These are phyloP conservation scores for Pteronotus mesoamericanus DNA, from an alignment of 2,797 vertebrate species.

Conservation along the genomic window DNA sequence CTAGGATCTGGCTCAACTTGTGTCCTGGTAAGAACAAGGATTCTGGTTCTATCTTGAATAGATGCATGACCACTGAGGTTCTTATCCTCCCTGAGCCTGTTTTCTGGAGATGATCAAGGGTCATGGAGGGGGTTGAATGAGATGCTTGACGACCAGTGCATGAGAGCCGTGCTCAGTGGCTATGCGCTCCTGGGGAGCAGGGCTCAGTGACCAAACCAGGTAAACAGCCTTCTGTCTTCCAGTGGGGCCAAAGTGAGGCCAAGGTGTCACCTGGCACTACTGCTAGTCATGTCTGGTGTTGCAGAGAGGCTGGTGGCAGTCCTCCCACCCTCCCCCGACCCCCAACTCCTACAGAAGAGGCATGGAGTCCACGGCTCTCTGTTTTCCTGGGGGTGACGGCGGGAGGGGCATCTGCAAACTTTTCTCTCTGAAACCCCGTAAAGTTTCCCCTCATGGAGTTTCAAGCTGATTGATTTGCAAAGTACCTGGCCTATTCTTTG, in stretches of 20 bases:
- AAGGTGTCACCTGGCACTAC: background rate
- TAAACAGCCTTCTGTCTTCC: background rate
- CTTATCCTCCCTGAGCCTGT: background rate
- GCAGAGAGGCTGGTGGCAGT: background rate
- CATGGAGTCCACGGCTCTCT: rapidly evolving
- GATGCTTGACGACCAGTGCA: background rate
- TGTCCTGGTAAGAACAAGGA: background rate
- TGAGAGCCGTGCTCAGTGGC: background rate
- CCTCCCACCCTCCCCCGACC: background rate
- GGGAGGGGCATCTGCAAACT: background rate
- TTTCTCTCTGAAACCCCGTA: background rate
- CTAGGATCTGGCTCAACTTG: background rate
- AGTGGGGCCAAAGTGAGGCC: too few relatives aligned
- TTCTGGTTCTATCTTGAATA: background rate
- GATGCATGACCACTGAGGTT: background rate
- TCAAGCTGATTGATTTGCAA: background rate
- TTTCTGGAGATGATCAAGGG: background rate
- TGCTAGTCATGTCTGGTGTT: background rate
- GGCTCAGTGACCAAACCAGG: background rate
- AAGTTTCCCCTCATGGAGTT: background rate
- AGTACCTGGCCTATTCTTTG: background rate
- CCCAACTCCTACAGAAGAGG: background rate
- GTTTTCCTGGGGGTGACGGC: background rate
- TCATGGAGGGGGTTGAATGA: background rate
- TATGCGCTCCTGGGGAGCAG: background rate